Base-by-base conservation (phyloP, 2,113 vertebrate genomes). In the Sakesphorus luctuosus region DNA sequence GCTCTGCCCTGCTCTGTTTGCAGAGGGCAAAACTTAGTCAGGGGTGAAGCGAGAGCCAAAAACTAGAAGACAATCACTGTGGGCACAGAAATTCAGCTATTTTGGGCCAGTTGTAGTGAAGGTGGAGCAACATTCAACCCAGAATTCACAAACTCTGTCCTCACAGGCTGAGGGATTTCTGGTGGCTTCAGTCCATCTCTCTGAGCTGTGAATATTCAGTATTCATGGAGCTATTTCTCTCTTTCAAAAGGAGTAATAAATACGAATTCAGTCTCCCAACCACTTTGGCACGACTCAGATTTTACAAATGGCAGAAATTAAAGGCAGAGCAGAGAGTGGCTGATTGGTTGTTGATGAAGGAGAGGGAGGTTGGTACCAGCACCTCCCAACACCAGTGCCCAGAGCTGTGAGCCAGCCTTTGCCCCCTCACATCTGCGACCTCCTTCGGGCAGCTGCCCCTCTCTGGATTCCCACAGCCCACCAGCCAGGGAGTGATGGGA, bases 311-410 rank as follows among this genome's bases (percentile, higher is more conserved):
- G 62, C 59, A 91, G 84, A 58, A 91, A 61, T 79, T 8, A 85
- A 43, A 47, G 71, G 84, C n/a, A 83, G 84, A 87, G 81, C 9
- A 23, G 49, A 44, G 79, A 58, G n/a, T 0, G 0, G 61, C 35
- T 46, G 72, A 46, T 61, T 1, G 1, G 0, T 3, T 38, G 18
- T 56, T 56, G 72, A 9, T 38, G 33, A 36, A 40, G 79, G 12
- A 5, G 4, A 56, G 11, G 40, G n/a, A 53, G 43, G n/a, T 33
- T 26, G 55, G 38, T 55, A 69, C 24, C 77, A 68, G 43, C 49
- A 38, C 31, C 63, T 36, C 29, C 33, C 1, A 2, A 4, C 0
- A 0, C 12, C 5, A 0, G 18, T 6, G 0, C 13, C 53, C 3
- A 3, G 49, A 56, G 10, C 44, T 5, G 4, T 49, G 18, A 35